Evolutionary conservation across 2,797 vertebrate genomes (phyloP).

Genomic region (Saguinus oedipus): DNA sequence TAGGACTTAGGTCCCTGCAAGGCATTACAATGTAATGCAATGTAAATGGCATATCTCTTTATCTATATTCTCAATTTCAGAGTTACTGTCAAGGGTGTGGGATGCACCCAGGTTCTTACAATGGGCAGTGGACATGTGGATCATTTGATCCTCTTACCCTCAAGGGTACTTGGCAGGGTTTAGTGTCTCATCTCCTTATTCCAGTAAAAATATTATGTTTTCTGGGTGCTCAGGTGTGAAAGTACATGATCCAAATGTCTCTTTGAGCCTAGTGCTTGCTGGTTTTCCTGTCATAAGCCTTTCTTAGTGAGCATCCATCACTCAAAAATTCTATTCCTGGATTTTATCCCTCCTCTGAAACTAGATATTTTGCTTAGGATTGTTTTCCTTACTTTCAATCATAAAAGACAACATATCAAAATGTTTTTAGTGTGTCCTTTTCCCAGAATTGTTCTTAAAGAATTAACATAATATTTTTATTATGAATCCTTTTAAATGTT

Average conservation of each 20-base stretch:
- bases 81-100: not conserved
- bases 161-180: not conserved
- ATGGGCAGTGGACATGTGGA: not conserved
- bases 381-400: not conserved
- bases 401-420: not conserved
- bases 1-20: not conserved
- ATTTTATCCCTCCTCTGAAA: not conserved
- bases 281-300: not conserved
- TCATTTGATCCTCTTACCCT: not conserved
- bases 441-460: not conserved
- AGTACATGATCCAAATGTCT: not conserved
- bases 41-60: not conserved
- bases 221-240: not conserved
- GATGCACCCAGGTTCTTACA: not conserved
- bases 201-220: not conserved
- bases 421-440: not conserved
- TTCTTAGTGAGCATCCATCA: not conserved
- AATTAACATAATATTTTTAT: not conserved
- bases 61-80: not conserved
- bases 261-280: not conserved
- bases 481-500: not conserved
- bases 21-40: not conserved
- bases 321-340: not conserved
- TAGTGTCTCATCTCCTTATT: not conserved
- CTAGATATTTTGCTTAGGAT: not conserved